Base-by-base conservation (phyloP, 2,113 vertebrate species). In the Anarhynchus alexandrinus region DNA sequence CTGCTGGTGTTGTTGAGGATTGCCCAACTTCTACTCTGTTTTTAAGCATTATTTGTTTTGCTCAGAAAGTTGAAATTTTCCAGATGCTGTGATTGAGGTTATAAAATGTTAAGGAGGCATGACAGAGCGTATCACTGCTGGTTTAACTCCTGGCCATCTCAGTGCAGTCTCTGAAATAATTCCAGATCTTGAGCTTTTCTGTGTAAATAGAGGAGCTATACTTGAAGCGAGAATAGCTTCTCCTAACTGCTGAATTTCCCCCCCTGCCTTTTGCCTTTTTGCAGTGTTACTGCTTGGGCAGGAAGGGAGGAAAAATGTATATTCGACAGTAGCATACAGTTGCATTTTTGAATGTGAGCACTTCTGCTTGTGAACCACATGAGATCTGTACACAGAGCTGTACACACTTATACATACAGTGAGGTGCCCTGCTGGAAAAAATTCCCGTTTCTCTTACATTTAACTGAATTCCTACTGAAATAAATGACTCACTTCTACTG, bases 221-320 rank as follows among this genome's bases (percentile, higher is more conserved):
- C n/a, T 23, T 26, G 58, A 51, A 69, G 64, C 17, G 25, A 55
- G 43, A 59, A 36, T 1, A 57, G 34, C 45, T 88, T 81, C 58
- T 88, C 49, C 10, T 4, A 11, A 13, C 15, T 16, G 26, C 43
- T 45, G 38, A 27, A 25, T 71, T 86, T 43, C 58, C 49, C 82
- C 49, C 27, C 4, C 1, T 32, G 30, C 32, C 59, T 70, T 77
- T 86, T 76, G 38, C 42, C 42, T 58, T 43, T 70, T n/a, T 49
- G 51, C 43, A 52, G 10, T 27, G 45, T 34, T 64, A 19, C 8
- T 7, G 23, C 32, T 84, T 32, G 45, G n/a, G 54, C 36, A 77
- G 64, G 7, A 76, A 86, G 34, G n/a, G 49, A 66, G 32, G 32
- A 47, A 54, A 69, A 74, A 16, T 0, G 0, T 6, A 0, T 8